Conservation (phyloP, 2,113 vertebrate species). For the Pogona vitticeps region DNA sequence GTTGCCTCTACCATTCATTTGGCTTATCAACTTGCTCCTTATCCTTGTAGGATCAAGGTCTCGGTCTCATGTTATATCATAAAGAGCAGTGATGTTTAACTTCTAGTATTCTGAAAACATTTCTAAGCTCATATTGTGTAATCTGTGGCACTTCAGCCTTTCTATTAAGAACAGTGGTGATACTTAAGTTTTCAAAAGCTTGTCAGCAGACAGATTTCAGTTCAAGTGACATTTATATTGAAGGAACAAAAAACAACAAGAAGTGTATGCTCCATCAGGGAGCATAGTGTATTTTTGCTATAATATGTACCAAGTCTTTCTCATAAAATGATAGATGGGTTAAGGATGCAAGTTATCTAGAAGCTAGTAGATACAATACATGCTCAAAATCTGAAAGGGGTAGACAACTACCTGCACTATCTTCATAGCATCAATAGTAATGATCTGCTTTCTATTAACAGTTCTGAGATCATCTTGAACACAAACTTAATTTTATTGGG, state of each 20-base stretch:
- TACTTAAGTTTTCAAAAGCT: neutral
- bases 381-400: conserved; percentile 37
- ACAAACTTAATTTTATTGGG: neutral
- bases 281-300: conserved; percentile 1
- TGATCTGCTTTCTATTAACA: conserved; percentile 18
- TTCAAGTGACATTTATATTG: conserved; percentile 11
- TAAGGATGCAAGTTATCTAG: conserved; percentile 21
- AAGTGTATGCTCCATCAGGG: conserved; percentile 4
- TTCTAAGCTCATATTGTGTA: neutral
- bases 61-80: neutral
- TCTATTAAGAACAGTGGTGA: conserved; percentile 12
- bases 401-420: conserved; percentile 52
- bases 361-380: conserved; percentile 47
- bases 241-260: conserved; percentile 19
- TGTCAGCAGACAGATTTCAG: conserved; percentile 15
- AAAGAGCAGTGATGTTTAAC: neutral
- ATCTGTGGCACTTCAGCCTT: neutral
- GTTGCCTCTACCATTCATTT: too few relatives aligned
- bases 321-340: conserved; percentile 38
- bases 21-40: too few relatives aligned
- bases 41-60: neutral
- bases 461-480: neutral
- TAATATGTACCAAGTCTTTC: conserved; percentile 22
- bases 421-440: conserved; percentile 36
- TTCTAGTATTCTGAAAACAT: conserved; percentile 1